Base-by-base conservation (phyloP, 2,888 invertebrate species). In the Oxycera nigricornis region DNA sequence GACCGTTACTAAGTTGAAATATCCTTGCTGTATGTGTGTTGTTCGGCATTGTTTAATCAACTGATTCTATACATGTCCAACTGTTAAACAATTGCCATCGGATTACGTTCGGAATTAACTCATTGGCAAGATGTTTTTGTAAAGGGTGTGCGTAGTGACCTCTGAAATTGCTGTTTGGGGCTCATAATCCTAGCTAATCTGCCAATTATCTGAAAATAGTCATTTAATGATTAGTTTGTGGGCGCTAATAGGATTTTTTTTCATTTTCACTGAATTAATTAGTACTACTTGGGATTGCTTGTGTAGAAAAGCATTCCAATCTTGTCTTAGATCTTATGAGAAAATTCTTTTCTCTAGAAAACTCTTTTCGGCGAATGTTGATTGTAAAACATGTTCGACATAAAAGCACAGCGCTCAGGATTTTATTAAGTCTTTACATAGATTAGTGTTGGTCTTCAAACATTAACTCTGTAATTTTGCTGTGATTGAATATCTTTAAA, bases 201-300 rank as follows among this genome's bases (percentile, higher is more conserved):
- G 52, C 31, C 74, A 75, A 75, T 73, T 73, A 73, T 73, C 73
- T 65, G 65, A 57, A 57, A 73, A 73, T 65, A 72, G 46, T 75
- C 72, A 70, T 72, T 73, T 70, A 52, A 17, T 50, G 72, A 75
- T 75, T 73, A 73, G 73, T 41, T 73, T 20, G n/a, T 35, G 30
- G 73, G 35, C 67, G 46, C 59, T 73, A 73, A 75, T 75, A 73
- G 68, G 73, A 75, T 75, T 75, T 75, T 50, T 73, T 50, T n/a
- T n/a, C n/a, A n/a, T n/a, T n/a, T n/a, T n/a, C n/a, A n/a, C n/a
- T n/a, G n/a, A n/a, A n/a, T n/a, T n/a, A n/a, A n/a, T n/a, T n/a
- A n/a, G n/a, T n/a, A n/a, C n/a, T n/a, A n/a, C n/a, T n/a, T n/a
- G n/a, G n/a, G n/a, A n/a, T n/a, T n/a, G n/a, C n/a, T n/a, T n/a